Base-by-base conservation (phyloP, 2,888 invertebrate genomes). In the Latheticus oryzae region DNA sequence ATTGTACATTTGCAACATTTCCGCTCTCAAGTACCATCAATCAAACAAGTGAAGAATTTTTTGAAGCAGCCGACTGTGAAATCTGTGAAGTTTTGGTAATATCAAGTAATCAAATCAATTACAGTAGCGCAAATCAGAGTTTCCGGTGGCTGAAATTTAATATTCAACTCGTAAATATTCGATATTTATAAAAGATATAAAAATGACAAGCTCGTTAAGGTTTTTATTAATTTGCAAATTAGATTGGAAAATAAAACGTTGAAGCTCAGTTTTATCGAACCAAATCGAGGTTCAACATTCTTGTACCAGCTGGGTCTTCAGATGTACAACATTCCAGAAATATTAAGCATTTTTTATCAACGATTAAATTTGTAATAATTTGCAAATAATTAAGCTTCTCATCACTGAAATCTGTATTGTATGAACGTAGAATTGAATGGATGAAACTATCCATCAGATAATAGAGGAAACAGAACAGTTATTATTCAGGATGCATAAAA, bases 101-200 rank as follows among this genome's bases (percentile, higher is more conserved):
- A n/a, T n/a, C n/a, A n/a, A n/a, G n/a, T n/a, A n/a, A n/a, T n/a
- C n/a, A n/a, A n/a, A n/a, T n/a, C n/a, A n/a, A 58, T 62, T 59
- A 64, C 64, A 53, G 64, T 64, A 64, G 64, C 66, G 40, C 47
- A 64, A 66, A 66, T 66, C 65, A 65, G 66, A n/a, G n/a, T n/a
- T n/a, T n/a, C n/a, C n/a, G n/a, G n/a, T n/a, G n/a, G n/a, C n/a
- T n/a, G n/a, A n/a, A n/a, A n/a, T n/a, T n/a, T n/a, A n/a, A n/a
- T n/a, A n/a, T n/a, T n/a, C n/a, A n/a, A n/a, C n/a, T n/a, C n/a
- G n/a, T n/a, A n/a, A n/a, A n/a, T n/a, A n/a, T n/a, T n/a, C n/a
- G n/a, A n/a, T n/a, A n/a, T n/a, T n/a, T n/a, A n/a, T n/a, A n/a
- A n/a, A n/a, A n/a, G n/a, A n/a, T n/a, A n/a, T n/a, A n/a, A n/a